Conservation (phyloP, 2,888 invertebrate genomes). For the Eupithecia inturbata region DNA sequence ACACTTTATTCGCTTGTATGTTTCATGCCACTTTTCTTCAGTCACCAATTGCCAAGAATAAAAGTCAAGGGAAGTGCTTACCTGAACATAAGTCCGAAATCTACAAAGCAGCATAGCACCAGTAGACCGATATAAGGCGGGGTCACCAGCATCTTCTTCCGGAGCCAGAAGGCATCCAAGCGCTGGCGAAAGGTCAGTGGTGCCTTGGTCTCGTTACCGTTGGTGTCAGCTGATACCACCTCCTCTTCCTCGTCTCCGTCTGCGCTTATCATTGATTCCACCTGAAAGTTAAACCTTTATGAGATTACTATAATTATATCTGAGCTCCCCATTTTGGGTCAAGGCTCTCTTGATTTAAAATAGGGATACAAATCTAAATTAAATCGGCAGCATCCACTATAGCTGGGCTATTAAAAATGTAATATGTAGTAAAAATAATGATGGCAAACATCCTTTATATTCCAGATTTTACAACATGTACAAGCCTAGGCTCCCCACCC, state of each 20-base stretch:
- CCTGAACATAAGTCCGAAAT: slow-evolving; percentile 86
- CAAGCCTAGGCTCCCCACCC: not conserved
- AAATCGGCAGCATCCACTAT: not conserved
- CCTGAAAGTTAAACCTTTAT: slow-evolving; percentile 50
- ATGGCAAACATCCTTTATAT: not conserved
- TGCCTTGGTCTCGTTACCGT: slow-evolving; percentile 76
- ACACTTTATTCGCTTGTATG: no score
- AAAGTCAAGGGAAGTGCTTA: slow-evolving; percentile 45
- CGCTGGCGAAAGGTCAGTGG: slow-evolving; percentile 73
- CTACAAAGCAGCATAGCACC: slow-evolving; percentile 83
- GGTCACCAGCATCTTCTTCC: slow-evolving; percentile 79
- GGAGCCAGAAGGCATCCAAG: slow-evolving; percentile 75
- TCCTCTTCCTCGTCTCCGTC: slow-evolving; percentile 77
- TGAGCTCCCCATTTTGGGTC: not conserved
- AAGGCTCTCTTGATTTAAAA: not conserved
- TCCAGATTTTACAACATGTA: not conserved
- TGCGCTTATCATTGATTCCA: slow-evolving; percentile 77
- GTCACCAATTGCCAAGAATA: not conserved
- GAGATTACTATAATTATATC: not conserved
- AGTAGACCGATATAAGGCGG: slow-evolving; percentile 83
- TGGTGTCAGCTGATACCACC: slow-evolving; percentile 73
- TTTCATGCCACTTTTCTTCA: no score
- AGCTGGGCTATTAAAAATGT: not conserved
- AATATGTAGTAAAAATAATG: no score
- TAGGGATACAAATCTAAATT: not conserved